Percentiles rank a stretch among this genome's conserved stretches.
Evolutionary conservation across 2,797 vertebrate genomes (phyloP).

Genomic region (Oreochromis mossambicus): DNA sequence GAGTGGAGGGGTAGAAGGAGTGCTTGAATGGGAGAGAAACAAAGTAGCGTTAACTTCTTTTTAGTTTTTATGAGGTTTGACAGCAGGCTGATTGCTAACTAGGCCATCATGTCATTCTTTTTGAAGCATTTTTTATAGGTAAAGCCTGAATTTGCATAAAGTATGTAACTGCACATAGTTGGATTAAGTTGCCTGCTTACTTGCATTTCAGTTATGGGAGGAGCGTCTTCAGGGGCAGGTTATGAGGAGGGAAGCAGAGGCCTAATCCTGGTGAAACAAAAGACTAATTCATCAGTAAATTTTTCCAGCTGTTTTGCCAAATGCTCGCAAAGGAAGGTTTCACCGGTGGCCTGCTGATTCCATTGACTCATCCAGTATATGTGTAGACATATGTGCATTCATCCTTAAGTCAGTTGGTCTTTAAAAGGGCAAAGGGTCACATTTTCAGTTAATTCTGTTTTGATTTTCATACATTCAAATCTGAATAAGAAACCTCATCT

Average conservation of each 20-base stretch:
- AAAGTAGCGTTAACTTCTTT: slow-evolving; percentile 59
- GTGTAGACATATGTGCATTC: slow-evolving; percentile 6
- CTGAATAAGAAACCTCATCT: neutral
- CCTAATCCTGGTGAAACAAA: slow-evolving; percentile 70
- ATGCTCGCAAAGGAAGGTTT: slow-evolving; percentile 47
- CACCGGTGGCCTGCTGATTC: slow-evolving; percentile 58
- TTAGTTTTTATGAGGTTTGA: slow-evolving; percentile 54
- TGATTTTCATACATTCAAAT: neutral
- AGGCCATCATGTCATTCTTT: slow-evolving; percentile 26
- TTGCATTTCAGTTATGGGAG: neutral
- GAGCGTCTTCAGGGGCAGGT: slow-evolving; percentile 9
- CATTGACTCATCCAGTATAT: slow-evolving; percentile 44
- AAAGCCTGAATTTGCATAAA: slow-evolving; percentile 18
- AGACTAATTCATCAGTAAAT: slow-evolving; percentile 67
- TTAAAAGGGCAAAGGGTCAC: neutral
- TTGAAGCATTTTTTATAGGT: slow-evolving; percentile 3
- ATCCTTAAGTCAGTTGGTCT: neutral
- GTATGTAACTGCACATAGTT: neutral
- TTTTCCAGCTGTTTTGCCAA: slow-evolving; percentile 70
- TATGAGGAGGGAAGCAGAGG: slow-evolving; percentile 30
- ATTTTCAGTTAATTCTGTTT: neutral
- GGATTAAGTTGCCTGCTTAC: neutral
- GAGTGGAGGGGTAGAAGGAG: slow-evolving; percentile 40
- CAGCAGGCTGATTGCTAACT: slow-evolving; percentile 46
- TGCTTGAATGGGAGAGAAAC: slow-evolving; percentile 51